These are phyloP conservation scores for Calonectris borealis DNA, from an alignment of 2,113 vertebrate genomes.

Conservation along the genomic window DNA sequence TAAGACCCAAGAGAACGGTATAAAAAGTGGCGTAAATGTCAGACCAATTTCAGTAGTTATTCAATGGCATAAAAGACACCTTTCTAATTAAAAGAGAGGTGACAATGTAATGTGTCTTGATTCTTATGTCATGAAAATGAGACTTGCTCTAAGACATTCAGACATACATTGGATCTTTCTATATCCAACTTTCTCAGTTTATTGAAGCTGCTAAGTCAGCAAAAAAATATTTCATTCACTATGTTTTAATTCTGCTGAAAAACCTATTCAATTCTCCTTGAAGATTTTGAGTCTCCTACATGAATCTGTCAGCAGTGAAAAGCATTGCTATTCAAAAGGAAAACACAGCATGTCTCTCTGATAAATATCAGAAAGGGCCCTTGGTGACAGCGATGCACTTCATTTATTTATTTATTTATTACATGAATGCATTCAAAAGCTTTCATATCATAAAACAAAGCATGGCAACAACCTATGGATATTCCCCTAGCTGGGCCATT, in stretches of 20 bases:
- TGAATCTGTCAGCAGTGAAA: neutral
- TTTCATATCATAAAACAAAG: neutral
- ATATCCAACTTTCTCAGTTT: neutral
- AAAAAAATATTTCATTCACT: neutral
- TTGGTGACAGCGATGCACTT: neutral
- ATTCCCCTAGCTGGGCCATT: neutral
- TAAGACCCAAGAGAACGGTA: neutral
- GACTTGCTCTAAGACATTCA: neutral
- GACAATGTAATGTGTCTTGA: neutral
- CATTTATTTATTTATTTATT: neutral
- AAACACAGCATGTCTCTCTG: neutral
- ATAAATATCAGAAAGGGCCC: conserved; percentile 32
- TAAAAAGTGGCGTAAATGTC: neutral
- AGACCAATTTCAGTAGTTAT: neutral
- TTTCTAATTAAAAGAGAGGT: neutral
- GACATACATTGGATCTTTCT: neutral
- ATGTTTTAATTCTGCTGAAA: neutral
- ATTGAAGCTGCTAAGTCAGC: neutral
- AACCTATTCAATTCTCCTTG: neutral
- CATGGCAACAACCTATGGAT: neutral
- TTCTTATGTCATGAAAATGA: neutral
- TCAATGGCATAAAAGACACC: neutral
- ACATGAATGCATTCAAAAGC: neutral
- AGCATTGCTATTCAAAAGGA: neutral
- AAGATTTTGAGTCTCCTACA: neutral